A percentile compares a stretch with the other conserved stretches of the same genome.
Conservation (phyloP, 2,888 invertebrate genomes). For the Tribolium freemani region DNA sequence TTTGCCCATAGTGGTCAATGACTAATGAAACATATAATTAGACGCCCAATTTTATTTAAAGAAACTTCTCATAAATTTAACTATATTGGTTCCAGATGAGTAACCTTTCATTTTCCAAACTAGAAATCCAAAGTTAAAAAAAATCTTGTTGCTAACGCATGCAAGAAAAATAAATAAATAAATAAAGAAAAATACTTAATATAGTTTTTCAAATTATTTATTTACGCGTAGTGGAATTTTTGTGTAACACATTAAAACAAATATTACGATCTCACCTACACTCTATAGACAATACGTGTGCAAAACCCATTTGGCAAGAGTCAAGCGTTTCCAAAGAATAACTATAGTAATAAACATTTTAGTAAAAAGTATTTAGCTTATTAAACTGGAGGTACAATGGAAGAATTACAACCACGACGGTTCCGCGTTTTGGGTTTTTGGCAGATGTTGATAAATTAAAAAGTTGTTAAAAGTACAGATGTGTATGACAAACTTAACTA, state of each 20-base stretch:
- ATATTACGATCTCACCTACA: background rate
- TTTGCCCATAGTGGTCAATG: conserved; percentile 8
- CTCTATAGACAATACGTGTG: background rate
- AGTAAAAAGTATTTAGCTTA: background rate
- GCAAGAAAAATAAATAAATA: background rate
- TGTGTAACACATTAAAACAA: background rate
- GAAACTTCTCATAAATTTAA: conserved; percentile 6
- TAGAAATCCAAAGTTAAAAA: background rate
- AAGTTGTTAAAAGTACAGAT: background rate
- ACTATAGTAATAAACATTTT: background rate
- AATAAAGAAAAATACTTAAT: too few species aligned
- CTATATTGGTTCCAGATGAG: conserved; percentile 6
- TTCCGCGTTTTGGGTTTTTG: background rate
- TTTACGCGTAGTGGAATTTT: too few species aligned
- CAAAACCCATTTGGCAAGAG: background rate
- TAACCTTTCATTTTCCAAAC: conserved; percentile 1
- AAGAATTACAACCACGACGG: background rate
- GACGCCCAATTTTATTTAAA: conserved; percentile 13
- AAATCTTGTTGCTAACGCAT: background rate
- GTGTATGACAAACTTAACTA: too few species aligned
- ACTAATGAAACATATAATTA: conserved; percentile 18
- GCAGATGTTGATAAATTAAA: background rate
- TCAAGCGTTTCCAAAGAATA: background rate
- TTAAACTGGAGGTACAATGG: background rate
- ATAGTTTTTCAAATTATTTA: too few species aligned